Base-by-base conservation (phyloP, 2,797 vertebrate species). In the Typhlichthys subterraneus region DNA sequence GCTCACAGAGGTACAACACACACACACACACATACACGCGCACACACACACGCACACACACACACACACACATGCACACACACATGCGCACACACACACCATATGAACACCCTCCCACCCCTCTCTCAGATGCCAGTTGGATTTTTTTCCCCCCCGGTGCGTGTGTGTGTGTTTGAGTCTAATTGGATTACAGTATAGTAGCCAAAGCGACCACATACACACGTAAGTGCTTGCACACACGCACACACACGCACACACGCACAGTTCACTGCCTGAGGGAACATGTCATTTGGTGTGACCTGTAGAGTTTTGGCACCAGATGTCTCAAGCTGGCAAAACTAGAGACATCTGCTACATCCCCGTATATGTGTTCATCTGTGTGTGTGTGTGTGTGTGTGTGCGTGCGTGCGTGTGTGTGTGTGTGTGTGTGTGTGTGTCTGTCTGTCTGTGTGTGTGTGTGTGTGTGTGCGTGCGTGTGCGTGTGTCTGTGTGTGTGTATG, bases 231-330 rank as follows among this genome's bases (percentile, higher is more conserved):
- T 23, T 23, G 19, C 49, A 51, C 49, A 46, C 56, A 55, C 29
- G 17, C 53, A 53, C 77, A 66, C 70, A 85, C 72, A 57, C 53
- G 55, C 42, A 47, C 15, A 51, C 49, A 51, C 49, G 19, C 49
- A 51, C 49, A 51, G 31, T 51, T 63, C 19, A 48, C 53, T 38
- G 83, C 86, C 73, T 81, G 74, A 81, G 83, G 86, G 78, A 88
- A 77, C 75, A 77, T 90, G 85, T 90, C 85, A 88, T 81, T 88
- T 77, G 67, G 59, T 85, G 83, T 88, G 91, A 93, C 91, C 91
- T 88, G 89, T 91, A 76, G 86, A 91, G 88, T 88, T 88, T 84
- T 89, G 89, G 85, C 89, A 90, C 82, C 87, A 89, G 85, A 88
- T 88, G 90, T 91, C 84, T 90, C 88, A 90, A 91, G 91, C 87